Percentiles rank a stretch among this genome's conserved stretches.
Conservation (phyloP, 2,113 vertebrate genomes). For the Catharus minimus region DNA sequence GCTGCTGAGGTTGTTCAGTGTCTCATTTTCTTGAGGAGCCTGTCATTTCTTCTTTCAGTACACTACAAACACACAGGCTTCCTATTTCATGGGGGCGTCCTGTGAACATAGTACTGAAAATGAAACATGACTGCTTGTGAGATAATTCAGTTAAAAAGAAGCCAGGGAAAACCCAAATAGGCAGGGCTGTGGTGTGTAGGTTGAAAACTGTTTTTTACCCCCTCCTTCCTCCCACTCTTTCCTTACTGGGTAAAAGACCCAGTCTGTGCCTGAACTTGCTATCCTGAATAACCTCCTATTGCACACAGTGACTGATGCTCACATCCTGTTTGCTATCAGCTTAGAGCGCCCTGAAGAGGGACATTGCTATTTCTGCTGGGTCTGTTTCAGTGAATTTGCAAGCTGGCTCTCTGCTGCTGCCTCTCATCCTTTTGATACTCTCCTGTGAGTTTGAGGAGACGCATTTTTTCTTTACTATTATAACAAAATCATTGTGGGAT, state of each 20-base stretch:
- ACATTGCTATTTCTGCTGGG: background rate
- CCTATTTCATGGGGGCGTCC: background rate
- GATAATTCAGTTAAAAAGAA: background rate
- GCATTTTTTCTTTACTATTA: background rate
- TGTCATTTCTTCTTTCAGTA: background rate
- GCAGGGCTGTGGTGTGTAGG: background rate
- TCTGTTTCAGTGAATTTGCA: background rate
- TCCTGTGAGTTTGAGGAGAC: conserved; percentile 1
- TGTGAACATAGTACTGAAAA: background rate
- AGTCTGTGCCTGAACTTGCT: background rate
- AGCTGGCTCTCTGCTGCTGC: background rate
- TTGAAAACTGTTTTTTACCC: background rate
- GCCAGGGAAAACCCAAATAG: conserved; percentile 22
- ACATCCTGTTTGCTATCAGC: conserved; percentile 38
- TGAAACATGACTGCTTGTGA: background rate
- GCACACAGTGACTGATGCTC: background rate
- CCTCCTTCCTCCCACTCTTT: conserved; percentile 16
- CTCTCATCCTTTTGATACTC: background rate
- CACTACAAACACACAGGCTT: background rate
- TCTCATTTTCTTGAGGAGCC: background rate
- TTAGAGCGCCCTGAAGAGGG: background rate
- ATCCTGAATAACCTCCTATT: conserved; percentile 23
- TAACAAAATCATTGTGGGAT: background rate
- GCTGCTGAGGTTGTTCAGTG: background rate
- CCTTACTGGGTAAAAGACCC: background rate